Evolutionary conservation across 2,888 invertebrate species (phyloP), one percentile per base, ranked within the genome.

Genomic region (Cheilosia vulpina): DNA sequence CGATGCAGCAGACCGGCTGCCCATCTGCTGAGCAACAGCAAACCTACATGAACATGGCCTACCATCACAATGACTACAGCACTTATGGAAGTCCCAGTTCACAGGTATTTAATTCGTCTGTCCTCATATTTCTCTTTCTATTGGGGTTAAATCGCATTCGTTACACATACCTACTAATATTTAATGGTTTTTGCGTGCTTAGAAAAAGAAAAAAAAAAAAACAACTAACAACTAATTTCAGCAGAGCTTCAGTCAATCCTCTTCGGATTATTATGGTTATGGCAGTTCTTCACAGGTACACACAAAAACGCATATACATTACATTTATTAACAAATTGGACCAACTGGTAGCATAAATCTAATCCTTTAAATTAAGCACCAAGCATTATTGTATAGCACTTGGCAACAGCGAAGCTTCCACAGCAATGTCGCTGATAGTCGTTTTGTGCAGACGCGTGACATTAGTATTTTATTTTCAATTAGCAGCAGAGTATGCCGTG

Each of bases 281-380:
- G 95, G 95, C 75, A 94, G 95, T 87, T 94, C 95, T 84, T 96
- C 96, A 38, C 96, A 96, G 93, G 94, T 94, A 91, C 93, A 78
- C 60, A 77, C n/a, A 66, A 38, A 38, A 53, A 58, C 13, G 17
- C 50, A 45, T 55, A 72, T 52, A 60, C 15, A 62, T 58, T 71
- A 53, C 58, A 75, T 62, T 52, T 24, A 27, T 58, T 63, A 43
- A 34, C 60, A 52, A 47, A 68, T 43, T 31, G 43, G 55, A 34
- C 13, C 19, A 65, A 34, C 31, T 17, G 11, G 31, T 34, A 62
- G 55, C 68, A 73, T 52, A 52, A 50, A 47, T 60, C 15, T 45
- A 62, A 62, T 65, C 24, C 3, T 9, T 11, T 47, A 11, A 19
- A 17, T 19, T 7, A 27, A 45, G 1, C 27, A n/a, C 31, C 5